Percentiles rank a stretch among this genome's conserved stretches.
phyloP scores from a whole-genome alignment of 2,113 vertebrate species.

The Amazona vittata region DNA sequence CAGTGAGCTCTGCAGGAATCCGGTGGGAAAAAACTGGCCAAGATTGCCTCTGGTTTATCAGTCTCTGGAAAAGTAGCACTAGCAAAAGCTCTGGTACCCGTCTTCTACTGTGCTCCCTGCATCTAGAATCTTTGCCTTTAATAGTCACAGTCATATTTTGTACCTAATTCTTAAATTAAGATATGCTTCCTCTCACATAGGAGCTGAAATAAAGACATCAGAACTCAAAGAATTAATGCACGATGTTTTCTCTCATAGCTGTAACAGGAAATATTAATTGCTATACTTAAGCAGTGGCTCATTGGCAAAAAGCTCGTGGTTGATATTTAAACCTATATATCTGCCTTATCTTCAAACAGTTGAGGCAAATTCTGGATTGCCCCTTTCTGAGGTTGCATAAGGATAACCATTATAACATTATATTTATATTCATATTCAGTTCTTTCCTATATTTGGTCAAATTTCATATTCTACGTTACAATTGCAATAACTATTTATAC shows the following conservation, averaged over 20 bases:
- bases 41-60: neutral
- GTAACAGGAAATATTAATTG: neutral
- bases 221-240: neutral
- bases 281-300: neutral
- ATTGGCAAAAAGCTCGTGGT: neutral
- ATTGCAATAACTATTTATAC: neutral
- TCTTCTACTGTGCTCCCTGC: neutral
- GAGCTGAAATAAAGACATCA: neutral
- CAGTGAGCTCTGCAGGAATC: neutral
- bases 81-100: neutral
- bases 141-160: neutral
- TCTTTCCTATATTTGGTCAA: neutral
- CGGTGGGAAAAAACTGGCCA: neutral
- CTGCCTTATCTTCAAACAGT: neutral
- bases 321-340: neutral
- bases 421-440: neutral
- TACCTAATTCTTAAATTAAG: neutral
- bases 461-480: neutral
- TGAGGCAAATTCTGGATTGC: neutral
- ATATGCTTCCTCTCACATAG: neutral
- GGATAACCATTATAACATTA: neutral
- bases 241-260: neutral
- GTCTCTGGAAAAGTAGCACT: neutral
- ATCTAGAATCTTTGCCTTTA: neutral
- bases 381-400: neutral